Conservation (phyloP, 2,797 vertebrate species). For the Sternotherus odoratus region DNA sequence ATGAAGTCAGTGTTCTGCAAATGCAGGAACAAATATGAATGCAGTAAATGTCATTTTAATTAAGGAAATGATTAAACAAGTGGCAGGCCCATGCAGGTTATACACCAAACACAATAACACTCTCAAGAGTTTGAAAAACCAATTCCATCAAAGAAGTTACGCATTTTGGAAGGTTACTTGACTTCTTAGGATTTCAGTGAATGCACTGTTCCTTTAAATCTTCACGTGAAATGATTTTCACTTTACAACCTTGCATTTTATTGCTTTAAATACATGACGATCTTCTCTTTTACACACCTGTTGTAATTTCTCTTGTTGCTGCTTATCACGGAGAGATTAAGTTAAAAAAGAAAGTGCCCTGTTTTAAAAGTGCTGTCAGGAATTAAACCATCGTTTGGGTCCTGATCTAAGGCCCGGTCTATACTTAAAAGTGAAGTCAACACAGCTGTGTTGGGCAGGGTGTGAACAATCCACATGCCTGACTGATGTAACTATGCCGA, state of each 20-base stretch:
- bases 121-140: background rate
- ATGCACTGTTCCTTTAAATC: background rate
- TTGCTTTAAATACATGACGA: background rate
- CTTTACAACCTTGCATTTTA: background rate
- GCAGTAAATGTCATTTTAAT: background rate
- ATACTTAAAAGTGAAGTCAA: background rate
- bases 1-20: background rate
- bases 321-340: background rate
- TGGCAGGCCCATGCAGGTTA: background rate
- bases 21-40: background rate
- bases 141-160: background rate
- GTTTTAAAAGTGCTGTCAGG: background rate
- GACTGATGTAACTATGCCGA: background rate
- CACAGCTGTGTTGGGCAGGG: background rate
- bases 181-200: background rate
- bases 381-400: slow-evolving; percentile 31
- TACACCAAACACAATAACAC: background rate
- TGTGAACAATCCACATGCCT: background rate
- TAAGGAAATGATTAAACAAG: background rate
- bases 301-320: background rate
- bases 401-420: background rate
- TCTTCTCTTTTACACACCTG: background rate
- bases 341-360: background rate
- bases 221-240: background rate
- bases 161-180: background rate